These are phyloP conservation scores for Brachionus sp. DNA, from an alignment of 1,140 invertebrate genomes.

Conservation along the genomic window DNA sequence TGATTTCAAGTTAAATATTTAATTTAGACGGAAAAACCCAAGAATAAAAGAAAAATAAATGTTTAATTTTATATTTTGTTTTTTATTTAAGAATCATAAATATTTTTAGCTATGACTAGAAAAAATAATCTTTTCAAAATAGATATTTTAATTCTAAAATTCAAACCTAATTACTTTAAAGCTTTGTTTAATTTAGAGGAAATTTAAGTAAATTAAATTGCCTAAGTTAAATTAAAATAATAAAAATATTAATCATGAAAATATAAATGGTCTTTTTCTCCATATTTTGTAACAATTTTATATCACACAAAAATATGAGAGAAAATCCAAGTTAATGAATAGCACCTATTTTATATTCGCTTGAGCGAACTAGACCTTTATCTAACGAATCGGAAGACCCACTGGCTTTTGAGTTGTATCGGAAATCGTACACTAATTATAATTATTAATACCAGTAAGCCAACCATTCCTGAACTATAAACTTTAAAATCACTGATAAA, in stretches of 20 bases:
- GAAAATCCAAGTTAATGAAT: not conserved
- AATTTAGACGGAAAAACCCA: too few species aligned
- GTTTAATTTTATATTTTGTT: too few species aligned
- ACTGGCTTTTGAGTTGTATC: not conserved
- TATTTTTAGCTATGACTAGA: not conserved
- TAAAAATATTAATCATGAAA: not conserved
- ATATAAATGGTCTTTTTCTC: not conserved
- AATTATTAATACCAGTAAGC: not conserved
- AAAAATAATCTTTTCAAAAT: not conserved
- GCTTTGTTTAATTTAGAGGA: not conserved
- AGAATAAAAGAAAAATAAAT: too few species aligned
- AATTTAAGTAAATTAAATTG: not conserved
- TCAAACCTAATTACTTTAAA: not conserved
- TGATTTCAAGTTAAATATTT: too few species aligned
- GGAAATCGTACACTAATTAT: not conserved
- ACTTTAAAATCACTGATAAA: not conserved
- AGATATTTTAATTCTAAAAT: not conserved
- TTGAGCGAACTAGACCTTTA: conserved; percentile 1
- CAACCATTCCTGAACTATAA: not conserved
- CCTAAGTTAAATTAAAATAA: not conserved
- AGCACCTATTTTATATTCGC: conserved; percentile 6
- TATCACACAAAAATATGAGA: not conserved
- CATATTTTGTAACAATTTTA: not conserved
- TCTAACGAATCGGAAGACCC: not conserved
- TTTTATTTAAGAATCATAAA: not conserved